Evolutionary conservation across 2,888 invertebrate genomes (phyloP).

Genomic region (Aproaerema taeniolella): DNA sequence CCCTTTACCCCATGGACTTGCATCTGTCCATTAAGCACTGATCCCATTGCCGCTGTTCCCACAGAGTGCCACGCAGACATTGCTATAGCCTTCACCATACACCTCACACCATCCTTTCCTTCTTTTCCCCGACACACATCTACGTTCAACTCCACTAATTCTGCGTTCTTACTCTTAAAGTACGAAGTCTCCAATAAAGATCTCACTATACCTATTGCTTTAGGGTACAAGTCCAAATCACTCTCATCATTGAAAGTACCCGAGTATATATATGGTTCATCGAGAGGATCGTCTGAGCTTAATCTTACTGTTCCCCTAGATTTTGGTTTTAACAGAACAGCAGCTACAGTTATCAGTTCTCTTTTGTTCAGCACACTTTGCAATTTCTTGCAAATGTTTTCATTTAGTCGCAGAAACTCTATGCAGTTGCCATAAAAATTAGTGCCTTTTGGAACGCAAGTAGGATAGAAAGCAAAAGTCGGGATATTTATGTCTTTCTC

Average conservation of each 20-base stretch:
- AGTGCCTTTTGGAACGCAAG: constrained; percentile 31
- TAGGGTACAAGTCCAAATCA: neutral
- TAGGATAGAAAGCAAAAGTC: constrained; percentile 53
- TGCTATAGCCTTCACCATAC: neutral
- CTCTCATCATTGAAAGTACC: neutral
- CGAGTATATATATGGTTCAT: neutral
- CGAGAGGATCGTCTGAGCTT: neutral
- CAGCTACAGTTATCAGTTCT: neutral
- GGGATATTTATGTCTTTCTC: constrained; percentile 33
- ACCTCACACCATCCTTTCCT: neutral
- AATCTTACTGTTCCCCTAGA: neutral
- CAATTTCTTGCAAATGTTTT: neutral
- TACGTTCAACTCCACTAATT: neutral
- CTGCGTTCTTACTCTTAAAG: constrained; percentile 1
- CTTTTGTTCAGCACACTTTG: neutral
- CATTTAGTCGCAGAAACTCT: neutral
- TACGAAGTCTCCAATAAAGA: neutral
- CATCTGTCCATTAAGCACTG: constrained; percentile 26
- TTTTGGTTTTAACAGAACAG: neutral
- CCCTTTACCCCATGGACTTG: constrained; percentile 26
- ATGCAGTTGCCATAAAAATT: neutral
- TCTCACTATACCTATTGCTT: neutral
- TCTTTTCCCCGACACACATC: neutral
- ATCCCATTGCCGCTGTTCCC: constrained; percentile 32
- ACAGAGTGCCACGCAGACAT: constrained; percentile 20